Evolutionary conservation across 2,888 invertebrate species (phyloP).

Genomic region (Notodonta ziczac): DNA sequence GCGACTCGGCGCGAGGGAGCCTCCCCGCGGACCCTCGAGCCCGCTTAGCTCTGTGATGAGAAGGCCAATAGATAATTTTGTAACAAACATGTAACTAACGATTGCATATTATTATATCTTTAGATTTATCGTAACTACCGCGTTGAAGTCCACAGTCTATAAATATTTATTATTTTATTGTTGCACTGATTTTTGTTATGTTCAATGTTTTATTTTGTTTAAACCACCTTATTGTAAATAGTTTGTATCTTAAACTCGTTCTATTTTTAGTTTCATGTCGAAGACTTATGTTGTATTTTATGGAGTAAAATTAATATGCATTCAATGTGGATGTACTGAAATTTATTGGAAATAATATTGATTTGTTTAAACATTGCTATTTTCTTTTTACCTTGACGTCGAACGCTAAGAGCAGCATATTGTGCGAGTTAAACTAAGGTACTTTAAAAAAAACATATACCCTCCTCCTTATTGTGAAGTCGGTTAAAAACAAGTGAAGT

Average conservation of each 20-base stretch:
- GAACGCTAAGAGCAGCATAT: slow-evolving; percentile 15
- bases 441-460: too few species aligned
- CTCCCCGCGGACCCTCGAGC: slow-evolving; percentile 54
- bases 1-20: slow-evolving; percentile 29
- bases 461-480: too few species aligned
- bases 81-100: slow-evolving; percentile 80
- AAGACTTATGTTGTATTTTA: slow-evolving; percentile 79
- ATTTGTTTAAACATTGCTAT: slow-evolving; percentile 76
- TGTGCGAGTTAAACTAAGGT: slow-evolving; percentile 10
- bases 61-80: slow-evolving; percentile 83
- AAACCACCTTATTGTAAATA: slow-evolving; percentile 81
- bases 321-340: slow-evolving; percentile 83
- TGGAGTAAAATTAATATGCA: slow-evolving; percentile 69
- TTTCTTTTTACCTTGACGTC: slow-evolving; percentile 40
- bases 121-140: slow-evolving; percentile 78
- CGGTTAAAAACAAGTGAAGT: slow-evolving; percentile 32
- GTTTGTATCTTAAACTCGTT: slow-evolving; percentile 71
- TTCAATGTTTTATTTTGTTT: slow-evolving; percentile 81
- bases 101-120: slow-evolving; percentile 65
- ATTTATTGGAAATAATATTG: slow-evolving; percentile 84
- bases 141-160: slow-evolving; percentile 79
- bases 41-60: slow-evolving; percentile 81
- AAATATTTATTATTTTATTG: slow-evolving; percentile 83
- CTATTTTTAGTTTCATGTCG: slow-evolving; percentile 76
- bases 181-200: slow-evolving; percentile 83